Evolutionary conservation across 2,888 invertebrate species (phyloP).

Genomic region (Andricus curvator): DNA sequence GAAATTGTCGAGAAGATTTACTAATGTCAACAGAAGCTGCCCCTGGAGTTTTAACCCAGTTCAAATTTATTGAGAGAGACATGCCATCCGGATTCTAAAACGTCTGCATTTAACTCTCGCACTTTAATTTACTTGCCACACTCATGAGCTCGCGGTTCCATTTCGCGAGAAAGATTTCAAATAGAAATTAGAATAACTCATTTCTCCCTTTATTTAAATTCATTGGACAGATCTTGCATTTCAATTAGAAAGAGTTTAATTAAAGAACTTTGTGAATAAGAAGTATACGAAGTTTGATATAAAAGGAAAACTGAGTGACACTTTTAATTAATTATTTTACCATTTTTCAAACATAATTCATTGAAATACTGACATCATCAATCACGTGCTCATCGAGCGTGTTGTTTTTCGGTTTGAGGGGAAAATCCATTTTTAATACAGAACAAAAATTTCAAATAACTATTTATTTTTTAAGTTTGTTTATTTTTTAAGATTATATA

Average conservation of each 20-base stretch:
- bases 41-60: neutral
- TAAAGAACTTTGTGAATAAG: neutral
- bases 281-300: neutral
- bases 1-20: slow-evolving; percentile 9
- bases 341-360: no score
- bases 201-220: neutral
- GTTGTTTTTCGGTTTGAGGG: no score
- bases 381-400: no score
- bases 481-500: no score
- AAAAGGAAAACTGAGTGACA: no score
- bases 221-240: neutral
- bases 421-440: no score
- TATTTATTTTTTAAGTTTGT: no score
- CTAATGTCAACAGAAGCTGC: slow-evolving; percentile 3
- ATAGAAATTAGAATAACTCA: neutral
- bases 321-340: no score
- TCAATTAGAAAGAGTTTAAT: neutral
- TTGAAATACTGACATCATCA: no score
- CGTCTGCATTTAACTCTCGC: neutral
- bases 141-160: neutral
- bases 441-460: no score
- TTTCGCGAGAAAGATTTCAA: neutral
- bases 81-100: neutral
- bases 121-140: neutral
- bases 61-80: neutral